Evolutionary conservation across 2,797 vertebrate genomes (phyloP), one percentile per base, ranked within the genome.

Genomic region (Falco rusticolus): DNA sequence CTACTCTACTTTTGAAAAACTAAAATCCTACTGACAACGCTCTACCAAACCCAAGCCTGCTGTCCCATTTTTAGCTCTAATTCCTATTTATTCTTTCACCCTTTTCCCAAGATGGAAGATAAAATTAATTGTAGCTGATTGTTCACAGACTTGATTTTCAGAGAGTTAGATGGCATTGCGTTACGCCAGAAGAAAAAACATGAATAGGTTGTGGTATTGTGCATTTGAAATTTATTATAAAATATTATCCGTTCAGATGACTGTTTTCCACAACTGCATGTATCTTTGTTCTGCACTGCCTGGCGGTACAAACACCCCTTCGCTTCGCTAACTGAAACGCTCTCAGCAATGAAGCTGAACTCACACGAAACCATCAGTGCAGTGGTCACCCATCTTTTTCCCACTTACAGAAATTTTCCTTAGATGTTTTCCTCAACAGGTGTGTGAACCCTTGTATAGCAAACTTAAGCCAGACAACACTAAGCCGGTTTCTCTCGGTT

Each of bases 151-250:
- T 45, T 54, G 13, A 45, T 65, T 89, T 76, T 69, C 34, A 53
- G n/a, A 33, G 17, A 71, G 16, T 34, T 43, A 41, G 10, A 47
- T 63, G 7, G 6, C 24, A 65, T 9, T 69, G 6, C 0, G 0
- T n/a, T 68, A 50, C 31, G 10, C 28, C 54, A 21, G 43, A 37
- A 78, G 5, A 7, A 24, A 72, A 74, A 41, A 11, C 24, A 37
- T 4, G 5, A 82, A 50, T 7, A 0, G 0, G 11, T 43, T 77
- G 45, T 4, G 3, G 48, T 18, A 33, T 6, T 29, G 10, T 3
- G 2, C 66, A 68, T 60, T 51, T 70, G 24, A 84, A 57, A 60
- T 43, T 63, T 82, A 41, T 56, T 48, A n/a, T 34, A 24, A 87
- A 93, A 31, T 6, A 31, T 7, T 33, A 70, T 47, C 25, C 3